phyloP scores from a whole-genome alignment of 2,888 invertebrate species.

The Lymantria monacha region DNA sequence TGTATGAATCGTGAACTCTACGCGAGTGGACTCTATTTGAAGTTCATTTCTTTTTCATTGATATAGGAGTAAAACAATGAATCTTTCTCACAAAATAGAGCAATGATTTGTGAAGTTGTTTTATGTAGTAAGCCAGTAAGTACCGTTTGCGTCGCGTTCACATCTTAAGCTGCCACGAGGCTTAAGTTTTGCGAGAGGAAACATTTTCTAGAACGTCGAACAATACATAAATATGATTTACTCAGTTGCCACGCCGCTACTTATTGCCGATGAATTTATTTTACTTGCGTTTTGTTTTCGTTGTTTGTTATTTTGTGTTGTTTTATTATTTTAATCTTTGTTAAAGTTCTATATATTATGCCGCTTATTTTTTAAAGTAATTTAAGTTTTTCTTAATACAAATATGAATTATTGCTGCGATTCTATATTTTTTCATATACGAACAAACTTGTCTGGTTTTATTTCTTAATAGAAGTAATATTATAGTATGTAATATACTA shows the following conservation, averaged over 20 bases:
- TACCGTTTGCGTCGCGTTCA: background rate
- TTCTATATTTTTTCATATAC: too few species aligned
- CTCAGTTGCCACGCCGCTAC: background rate
- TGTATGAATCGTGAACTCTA: background rate
- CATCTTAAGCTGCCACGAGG: background rate
- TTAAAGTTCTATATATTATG: too few species aligned
- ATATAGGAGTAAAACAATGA: background rate
- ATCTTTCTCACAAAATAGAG: background rate
- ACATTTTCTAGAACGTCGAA: background rate
- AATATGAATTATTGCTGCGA: too few species aligned
- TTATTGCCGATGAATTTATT: background rate
- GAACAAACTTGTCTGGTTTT: too few species aligned
- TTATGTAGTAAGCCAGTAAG: background rate
- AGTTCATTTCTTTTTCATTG: background rate
- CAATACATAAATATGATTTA: background rate
- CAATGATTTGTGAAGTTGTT: background rate
- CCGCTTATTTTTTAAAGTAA: too few species aligned
- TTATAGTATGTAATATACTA: too few species aligned
- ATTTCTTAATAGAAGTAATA: too few species aligned
- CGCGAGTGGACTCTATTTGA: background rate
- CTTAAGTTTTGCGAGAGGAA: background rate
- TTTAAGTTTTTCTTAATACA: too few species aligned
- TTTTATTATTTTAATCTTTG: too few species aligned
- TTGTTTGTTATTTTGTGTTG: too few species aligned
- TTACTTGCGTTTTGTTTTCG: background rate